These are phyloP conservation scores for Patella ulyssiponensis DNA, from an alignment of 2,888 invertebrate genomes.

Conservation along the genomic window DNA sequence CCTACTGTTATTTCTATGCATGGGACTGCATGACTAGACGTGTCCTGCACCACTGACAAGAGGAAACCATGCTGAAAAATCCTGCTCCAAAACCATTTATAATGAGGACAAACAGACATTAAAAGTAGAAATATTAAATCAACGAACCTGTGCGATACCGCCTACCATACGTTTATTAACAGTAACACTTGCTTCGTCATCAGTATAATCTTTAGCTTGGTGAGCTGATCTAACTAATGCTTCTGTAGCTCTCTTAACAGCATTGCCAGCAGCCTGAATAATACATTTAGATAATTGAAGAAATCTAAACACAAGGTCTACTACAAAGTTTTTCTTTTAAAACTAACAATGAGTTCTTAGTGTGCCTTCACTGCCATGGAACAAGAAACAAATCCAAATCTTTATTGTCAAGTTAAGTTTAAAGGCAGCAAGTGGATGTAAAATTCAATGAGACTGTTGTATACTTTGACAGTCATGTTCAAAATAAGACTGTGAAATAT, in stretches of 20 bases:
- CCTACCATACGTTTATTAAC: constrained; percentile 95
- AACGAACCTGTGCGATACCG: constrained; percentile 88
- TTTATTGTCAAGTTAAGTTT: no score
- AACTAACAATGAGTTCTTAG: no score
- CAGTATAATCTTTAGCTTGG: constrained; percentile 91
- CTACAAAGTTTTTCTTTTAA: neutral
- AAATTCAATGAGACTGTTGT: no score
- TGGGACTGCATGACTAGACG: no score
- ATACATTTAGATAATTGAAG: neutral
- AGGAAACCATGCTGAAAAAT: no score
- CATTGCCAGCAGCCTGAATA: constrained; percentile 90
- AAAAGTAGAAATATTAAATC: neutral
- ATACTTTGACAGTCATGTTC: no score
- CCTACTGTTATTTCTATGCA: no score
- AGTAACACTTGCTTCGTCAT: constrained; percentile 85
- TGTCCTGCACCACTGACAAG: no score
- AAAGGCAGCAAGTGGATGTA: no score
- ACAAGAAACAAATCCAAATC: no score
- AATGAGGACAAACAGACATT: neutral
- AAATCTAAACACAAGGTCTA: neutral
- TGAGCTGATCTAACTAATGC: constrained; percentile 95
- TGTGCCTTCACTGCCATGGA: no score
- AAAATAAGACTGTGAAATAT: no score
- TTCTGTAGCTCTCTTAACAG: constrained; percentile 97
- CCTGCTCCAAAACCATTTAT: neutral